Evolutionary conservation across 2,888 invertebrate genomes (phyloP), one percentile per base, ranked within the genome.

Genomic region (Antheraea yamamai): DNA sequence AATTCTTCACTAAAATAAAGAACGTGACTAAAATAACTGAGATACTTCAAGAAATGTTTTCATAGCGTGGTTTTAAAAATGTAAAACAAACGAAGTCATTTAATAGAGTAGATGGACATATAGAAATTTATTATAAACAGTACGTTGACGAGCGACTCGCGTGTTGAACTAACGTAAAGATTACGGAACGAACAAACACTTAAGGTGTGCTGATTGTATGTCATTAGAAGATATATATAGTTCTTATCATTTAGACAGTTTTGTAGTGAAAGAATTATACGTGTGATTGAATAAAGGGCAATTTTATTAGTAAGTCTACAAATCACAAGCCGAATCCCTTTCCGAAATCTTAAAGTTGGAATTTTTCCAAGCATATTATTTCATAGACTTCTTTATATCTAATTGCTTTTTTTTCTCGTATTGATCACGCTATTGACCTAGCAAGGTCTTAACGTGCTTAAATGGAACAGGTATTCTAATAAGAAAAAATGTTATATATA

Each of bases 131-230:
- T 68, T 39, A 68, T 68, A 39, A 39, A 68, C 10, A 30, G 35
- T 68, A 20, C 10, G 39, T 39, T 64, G 39, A 68, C 68, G 68
- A 68, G 68, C 68, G 7, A n/a, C 35, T 68, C 20, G 68, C 68
- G 68, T 68, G 68, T 68, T 39, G 18, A 6, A 20, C 68, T 39
- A 8, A 20, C 35, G 2, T 68, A 35, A 68, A 35, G 6, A 14
- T 39, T 68, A 68, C 16, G 1, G 20, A 68, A 68, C 39, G 35
- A 68, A 18, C 35, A 68, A 39, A 35, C 8, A 4, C 14, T 20
- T 26, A 30, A 6, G 66, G 18, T 26, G 35, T 30, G 35, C 16
- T 26, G 26, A 30, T 30, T 30, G 26, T 30, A 68, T 30, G 0
- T 14, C 16, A 26, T 68, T 16, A 30, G 20, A 39, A 35, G 39